Conservation (phyloP, 2,888 invertebrate species). For the Pherbina coryleti region DNA sequence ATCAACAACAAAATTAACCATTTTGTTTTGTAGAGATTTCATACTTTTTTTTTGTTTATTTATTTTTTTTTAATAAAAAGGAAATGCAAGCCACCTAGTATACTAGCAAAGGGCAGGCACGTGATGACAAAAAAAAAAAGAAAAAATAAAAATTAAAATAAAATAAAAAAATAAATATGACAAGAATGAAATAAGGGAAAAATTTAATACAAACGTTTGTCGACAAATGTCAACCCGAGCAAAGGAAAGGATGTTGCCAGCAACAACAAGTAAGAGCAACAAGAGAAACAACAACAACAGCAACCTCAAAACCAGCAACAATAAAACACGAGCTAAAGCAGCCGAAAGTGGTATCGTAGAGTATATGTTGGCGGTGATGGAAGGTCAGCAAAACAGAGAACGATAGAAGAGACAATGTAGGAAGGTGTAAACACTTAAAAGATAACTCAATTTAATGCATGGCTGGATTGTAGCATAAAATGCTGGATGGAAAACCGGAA, state of each 20-base stretch:
- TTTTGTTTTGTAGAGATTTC: constrained; percentile 3
- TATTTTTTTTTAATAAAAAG: too few species aligned
- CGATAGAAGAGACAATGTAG: neutral
- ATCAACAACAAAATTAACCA: constrained; percentile 16
- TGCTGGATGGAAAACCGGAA: neutral
- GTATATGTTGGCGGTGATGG: too few species aligned
- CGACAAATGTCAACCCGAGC: neutral
- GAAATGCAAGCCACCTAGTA: too few species aligned
- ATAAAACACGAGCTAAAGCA: constrained; percentile 16
- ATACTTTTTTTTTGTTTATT: too few species aligned
- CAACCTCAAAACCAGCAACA: constrained; percentile 41
- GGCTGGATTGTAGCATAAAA: neutral
- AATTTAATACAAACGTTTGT: neutral
- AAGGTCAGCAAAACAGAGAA: neutral
- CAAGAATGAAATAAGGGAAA: neutral
- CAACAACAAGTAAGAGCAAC: too few species aligned
- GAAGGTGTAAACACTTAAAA: constrained; percentile 7
- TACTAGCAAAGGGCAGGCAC: neutral
- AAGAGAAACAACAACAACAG: neutral
- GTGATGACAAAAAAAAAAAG: neutral
- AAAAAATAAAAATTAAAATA: too few species aligned
- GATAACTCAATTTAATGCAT: constrained; percentile 24
- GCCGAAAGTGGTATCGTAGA: neutral
- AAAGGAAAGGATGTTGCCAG: neutral
- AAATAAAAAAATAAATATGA: neutral